Evolutionary conservation across 2,797 vertebrate species (phyloP), one percentile per base, ranked within the genome.

Genomic region (Helicolenus hilgendorfi): DNA sequence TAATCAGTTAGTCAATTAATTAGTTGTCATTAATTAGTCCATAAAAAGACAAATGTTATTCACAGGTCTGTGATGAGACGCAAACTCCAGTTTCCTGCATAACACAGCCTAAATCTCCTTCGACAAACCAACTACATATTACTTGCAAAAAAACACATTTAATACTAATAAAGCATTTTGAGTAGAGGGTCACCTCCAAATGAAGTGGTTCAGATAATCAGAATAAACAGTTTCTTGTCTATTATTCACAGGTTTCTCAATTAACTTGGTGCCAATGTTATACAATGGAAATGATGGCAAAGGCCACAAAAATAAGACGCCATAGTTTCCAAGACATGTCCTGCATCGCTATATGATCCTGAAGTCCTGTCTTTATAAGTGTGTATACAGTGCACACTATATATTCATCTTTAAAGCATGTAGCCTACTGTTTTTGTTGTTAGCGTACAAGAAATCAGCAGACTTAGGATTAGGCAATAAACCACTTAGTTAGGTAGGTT

Each of bases 61-160:
- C 0, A 2, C 38, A 41, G 38, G 38, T 41, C 38, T 41, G 14
- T 0, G 38, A 41, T 15, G 0, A 0, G 38, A 41, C 38, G 7
- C 38, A 41, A 41, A 41, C 14, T 41, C 38, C 38, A 41, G 38
- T 29, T 60, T 27, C 14, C 59, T n/a, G 31, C 60, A 1, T n/a
- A 9, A 63, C 18, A 63, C 27, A n/a, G 29, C n/a, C 7, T 33
- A 33, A 64, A n/a, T 64, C 62, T 63, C 18, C 29, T 29, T 60
- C 0, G 13, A 64, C 35, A 64, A 64, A 64, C 29, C 8, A 11
- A 33, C 29, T 11, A 20, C 10, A 64, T 31, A 31, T 33, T 20
- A 63, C 29, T 31, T 62, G 15, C 27, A 27, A 27, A 0, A 15
- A 59, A 15, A 59, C 24, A 27, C 26, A 59, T 60, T 60, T 60